These are phyloP conservation scores for Ctenicera cuprea DNA, from an alignment of 2,888 invertebrate species.

Conservation along the genomic window DNA sequence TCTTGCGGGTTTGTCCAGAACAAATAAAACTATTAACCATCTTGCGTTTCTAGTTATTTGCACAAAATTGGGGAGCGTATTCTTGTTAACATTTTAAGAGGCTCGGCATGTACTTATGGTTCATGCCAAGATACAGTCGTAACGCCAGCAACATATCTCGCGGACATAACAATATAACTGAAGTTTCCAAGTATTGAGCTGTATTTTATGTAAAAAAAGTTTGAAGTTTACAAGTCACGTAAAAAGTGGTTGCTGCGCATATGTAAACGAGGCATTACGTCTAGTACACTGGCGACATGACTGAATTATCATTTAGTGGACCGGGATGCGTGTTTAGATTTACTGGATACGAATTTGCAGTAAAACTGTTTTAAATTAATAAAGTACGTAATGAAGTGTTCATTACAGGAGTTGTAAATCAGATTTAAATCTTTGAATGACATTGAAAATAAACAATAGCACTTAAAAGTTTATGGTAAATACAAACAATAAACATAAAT, in stretches of 20 bases:
- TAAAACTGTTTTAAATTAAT: too few species aligned
- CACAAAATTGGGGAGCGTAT: constrained; percentile 6
- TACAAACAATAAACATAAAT: too few species aligned
- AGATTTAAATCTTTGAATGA: too few species aligned
- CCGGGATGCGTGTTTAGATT: constrained; percentile 13
- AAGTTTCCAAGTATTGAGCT: constrained; percentile 17
- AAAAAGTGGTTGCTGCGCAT: constrained; percentile 38
- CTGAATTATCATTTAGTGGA: constrained; percentile 8
- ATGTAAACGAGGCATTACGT: constrained; percentile 44
- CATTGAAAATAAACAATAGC: too few species aligned
- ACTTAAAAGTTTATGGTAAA: too few species aligned
- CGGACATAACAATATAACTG: background rate
- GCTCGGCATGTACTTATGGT: background rate
- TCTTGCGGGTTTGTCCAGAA: constrained; percentile 3
- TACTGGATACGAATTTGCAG: background rate
- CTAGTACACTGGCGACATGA: constrained; percentile 34
- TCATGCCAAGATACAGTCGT: background rate
- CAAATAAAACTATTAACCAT: background rate
- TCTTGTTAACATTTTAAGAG: constrained; percentile 1
- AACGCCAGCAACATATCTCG: background rate
- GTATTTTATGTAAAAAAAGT: constrained; percentile 18
- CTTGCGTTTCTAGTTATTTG: background rate
- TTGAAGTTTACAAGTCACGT: constrained; percentile 49
- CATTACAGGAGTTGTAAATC: too few species aligned
- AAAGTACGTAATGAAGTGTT: too few species aligned